Percentiles rank a stretch among this genome's conserved stretches.
These are phyloP conservation scores for Chromis chromis DNA, from an alignment of 2,797 vertebrate species.

Conservation along the genomic window DNA sequence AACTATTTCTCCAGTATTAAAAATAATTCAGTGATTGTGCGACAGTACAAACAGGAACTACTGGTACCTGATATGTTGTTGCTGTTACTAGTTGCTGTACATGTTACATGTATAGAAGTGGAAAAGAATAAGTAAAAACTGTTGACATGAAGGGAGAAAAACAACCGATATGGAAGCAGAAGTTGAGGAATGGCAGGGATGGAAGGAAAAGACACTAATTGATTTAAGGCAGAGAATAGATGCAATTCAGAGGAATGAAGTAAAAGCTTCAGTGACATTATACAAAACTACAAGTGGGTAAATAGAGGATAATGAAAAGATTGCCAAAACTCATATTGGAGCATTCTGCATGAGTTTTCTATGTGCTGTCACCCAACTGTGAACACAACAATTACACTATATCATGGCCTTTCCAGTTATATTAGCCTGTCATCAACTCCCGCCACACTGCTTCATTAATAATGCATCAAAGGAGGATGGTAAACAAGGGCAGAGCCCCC, in stretches of 20 bases:
- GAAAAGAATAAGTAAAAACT: neutral
- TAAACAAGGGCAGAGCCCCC: conserved; percentile 70
- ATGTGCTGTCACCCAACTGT: neutral
- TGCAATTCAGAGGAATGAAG: neutral
- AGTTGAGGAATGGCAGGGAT: neutral
- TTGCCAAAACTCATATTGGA: neutral
- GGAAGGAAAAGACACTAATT: neutral
- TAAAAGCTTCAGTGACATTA: neutral
- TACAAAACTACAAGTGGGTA: neutral
- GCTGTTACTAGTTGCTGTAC: too few relatives aligned
- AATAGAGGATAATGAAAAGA: neutral
- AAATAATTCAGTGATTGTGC: too few relatives aligned
- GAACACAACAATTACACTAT: conserved; percentile 5
- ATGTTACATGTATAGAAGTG: neutral
- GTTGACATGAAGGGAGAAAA: neutral
- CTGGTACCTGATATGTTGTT: too few relatives aligned
- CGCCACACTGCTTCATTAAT: conserved; percentile 63
- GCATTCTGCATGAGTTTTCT: neutral
- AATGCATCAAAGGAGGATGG: conserved; percentile 64
- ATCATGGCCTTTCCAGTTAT: conserved; percentile 22
- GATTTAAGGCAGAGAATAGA: neutral
- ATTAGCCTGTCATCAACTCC: conserved; percentile 39
- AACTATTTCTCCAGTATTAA: too few relatives aligned
- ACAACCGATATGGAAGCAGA: too few relatives aligned
- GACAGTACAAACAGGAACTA: too few relatives aligned